Evolutionary conservation across 2,797 vertebrate species (phyloP), one percentile per base, ranked within the genome.

Genomic region (Eupleurogrammus muticus): DNA sequence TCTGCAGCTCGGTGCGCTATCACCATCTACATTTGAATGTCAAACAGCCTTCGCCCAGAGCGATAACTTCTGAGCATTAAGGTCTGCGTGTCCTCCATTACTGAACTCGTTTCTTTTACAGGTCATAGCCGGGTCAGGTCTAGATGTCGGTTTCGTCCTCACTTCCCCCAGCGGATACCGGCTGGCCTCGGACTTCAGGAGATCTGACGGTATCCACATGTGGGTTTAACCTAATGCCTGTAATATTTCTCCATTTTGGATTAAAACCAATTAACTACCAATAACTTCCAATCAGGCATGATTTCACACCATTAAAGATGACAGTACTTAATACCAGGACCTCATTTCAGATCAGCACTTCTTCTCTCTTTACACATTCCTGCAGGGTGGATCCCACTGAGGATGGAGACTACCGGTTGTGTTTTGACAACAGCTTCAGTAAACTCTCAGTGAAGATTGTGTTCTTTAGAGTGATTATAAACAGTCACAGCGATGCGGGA

Each of bases 371-470:
- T 17, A 13, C 13, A 9, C 13, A 5, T 13, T 50, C 20, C 8
- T 74, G 57, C 77, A 97, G 96, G 44, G 89, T 96, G 87, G 94
- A 96, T 50, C 79, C 91, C 44, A 95, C 95, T 0, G 95, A 95
- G 48, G 87, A 90, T 0, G 96, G 97, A 2, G 96, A 97, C 86
- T 97, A 97, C 88, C 90, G 88, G 63, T 83, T 97, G 42, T 97
- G 96, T 83, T 98, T 98, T 8, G 97, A 98, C 89, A 97, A 97
- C 92, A 96, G 93, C 79, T 97, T 96, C 90, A 97, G 96, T 84
- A 94, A 91, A 50, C 81, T 96, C 51, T 95, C 95, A 0, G 93
- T 95, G 87, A 98, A 98, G 89, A 89, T 96, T 77, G 94, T 97
- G 40, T 96, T 96, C 85, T 96, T 97, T 14, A 92, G 93, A 75